These are phyloP conservation scores for Nothocercus nigrocapillus DNA, from an alignment of 2,113 vertebrate genomes.

Conservation along the genomic window DNA sequence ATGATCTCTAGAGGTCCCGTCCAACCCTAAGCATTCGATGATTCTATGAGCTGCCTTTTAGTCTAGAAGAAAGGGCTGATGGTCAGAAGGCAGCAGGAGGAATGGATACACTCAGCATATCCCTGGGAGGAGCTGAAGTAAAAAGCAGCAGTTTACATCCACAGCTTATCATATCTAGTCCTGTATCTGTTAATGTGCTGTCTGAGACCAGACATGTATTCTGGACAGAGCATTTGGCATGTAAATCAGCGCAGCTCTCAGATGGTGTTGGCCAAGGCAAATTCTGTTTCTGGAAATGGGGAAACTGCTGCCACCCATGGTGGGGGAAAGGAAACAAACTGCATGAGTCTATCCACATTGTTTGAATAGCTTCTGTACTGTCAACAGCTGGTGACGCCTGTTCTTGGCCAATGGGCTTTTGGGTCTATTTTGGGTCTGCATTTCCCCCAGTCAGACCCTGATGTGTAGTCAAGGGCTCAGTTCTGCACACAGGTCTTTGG, in stretches of 20 bases:
- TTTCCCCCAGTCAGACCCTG: slow-evolving; percentile 29
- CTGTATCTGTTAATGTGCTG: background rate
- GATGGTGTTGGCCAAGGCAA: background rate
- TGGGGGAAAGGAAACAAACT: background rate
- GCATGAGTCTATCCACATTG: slow-evolving; percentile 17
- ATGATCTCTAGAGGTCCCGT: too few species aligned
- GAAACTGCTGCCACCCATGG: slow-evolving; percentile 61
- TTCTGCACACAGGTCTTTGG: background rate
- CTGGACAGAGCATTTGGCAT: background rate
- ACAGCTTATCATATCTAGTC: slow-evolving; percentile 21
- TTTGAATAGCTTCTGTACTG: slow-evolving; percentile 45
- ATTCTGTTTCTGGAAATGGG: slow-evolving; percentile 53
- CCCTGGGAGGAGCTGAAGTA: slow-evolving; percentile 1
- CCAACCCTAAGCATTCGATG: too few species aligned
- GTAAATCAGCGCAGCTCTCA: slow-evolving; percentile 25
- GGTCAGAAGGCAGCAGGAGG: background rate
- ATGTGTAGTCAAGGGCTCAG: background rate
- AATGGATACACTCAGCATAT: fast-evolving
- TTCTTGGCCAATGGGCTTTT: slow-evolving; percentile 20
- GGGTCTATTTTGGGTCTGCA: slow-evolving; percentile 38
- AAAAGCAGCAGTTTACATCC: slow-evolving; percentile 42
- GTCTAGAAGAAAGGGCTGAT: background rate
- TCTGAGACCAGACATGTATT: slow-evolving; percentile 21
- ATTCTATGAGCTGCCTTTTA: fast-evolving
- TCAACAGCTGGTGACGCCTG: slow-evolving; percentile 44